These are phyloP conservation scores for Indicator indicator DNA, from an alignment of 2,113 vertebrate species.

Conservation along the genomic window DNA sequence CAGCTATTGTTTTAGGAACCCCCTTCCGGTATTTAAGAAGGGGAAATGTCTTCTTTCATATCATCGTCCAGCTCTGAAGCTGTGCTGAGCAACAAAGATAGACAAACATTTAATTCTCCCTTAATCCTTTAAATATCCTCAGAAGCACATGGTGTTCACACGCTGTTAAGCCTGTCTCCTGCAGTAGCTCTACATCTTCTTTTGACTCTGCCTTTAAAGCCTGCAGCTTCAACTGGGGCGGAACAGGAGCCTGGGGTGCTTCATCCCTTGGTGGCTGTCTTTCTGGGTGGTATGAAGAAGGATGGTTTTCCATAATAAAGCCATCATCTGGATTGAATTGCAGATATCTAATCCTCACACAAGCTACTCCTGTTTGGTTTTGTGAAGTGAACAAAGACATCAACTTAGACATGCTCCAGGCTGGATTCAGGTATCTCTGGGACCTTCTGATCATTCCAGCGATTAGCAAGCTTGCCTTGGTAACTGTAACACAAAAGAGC, in stretches of 20 bases:
- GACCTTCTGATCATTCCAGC: slow-evolving; percentile 40
- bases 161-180: slow-evolving; percentile 6
- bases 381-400: slow-evolving; percentile 67
- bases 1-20: slow-evolving; percentile 38
- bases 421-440: slow-evolving; percentile 31
- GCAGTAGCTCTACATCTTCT: slow-evolving; percentile 41
- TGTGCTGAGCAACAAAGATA: slow-evolving; percentile 35
- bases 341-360: slow-evolving; percentile 69
- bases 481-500: slow-evolving; percentile 36
- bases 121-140: slow-evolving; percentile 59
- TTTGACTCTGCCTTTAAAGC: slow-evolving; percentile 38
- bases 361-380: slow-evolving; percentile 58
- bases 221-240: background rate
- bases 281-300: slow-evolving; percentile 54
- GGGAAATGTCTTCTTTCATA: slow-evolving; percentile 43
- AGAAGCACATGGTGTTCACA: background rate
- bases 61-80: slow-evolving; percentile 48
- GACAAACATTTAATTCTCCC: slow-evolving; percentile 56
- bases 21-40: slow-evolving; percentile 35
- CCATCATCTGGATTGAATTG: slow-evolving; percentile 66
- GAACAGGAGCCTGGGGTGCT: background rate
- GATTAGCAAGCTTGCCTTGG: slow-evolving; percentile 23
- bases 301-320: slow-evolving; percentile 67
- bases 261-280: background rate
- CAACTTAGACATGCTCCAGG: background rate